These are phyloP conservation scores for Eunapius fragilis DNA, from an alignment of 37 sponge, comb jelly and placozoan genomes.

Conservation along the genomic window DNA sequence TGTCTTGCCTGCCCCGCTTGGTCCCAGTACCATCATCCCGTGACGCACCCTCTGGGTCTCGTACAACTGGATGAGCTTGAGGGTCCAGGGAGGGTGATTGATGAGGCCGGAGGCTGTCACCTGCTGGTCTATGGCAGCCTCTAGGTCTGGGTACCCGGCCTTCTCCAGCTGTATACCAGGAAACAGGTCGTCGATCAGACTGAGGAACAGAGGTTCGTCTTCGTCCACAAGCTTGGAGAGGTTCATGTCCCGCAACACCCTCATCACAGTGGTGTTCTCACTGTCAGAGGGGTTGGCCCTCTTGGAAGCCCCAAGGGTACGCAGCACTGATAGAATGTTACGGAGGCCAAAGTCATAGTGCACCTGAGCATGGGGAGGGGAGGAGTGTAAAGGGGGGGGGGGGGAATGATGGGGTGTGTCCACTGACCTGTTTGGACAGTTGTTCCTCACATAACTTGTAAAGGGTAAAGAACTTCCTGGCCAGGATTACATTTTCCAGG, in stretches of 20 bases:
- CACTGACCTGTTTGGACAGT: constrained; percentile 87
- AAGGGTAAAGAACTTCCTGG: constrained; percentile 94
- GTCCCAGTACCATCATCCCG: constrained; percentile 99
- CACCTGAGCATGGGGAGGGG: constrained; percentile 41
- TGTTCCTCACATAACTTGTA: constrained; percentile 99
- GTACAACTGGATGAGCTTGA: constrained; percentile 96
- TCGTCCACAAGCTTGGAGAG: constrained; percentile 98
- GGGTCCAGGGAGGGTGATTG: constrained; percentile 93
- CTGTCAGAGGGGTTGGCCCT: constrained; percentile 86
- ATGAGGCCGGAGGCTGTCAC: constrained; percentile 74
- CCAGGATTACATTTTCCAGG: constrained; percentile 87
- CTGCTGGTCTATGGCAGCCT: constrained; percentile 83
- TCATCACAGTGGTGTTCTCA: constrained; percentile 96
- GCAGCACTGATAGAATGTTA: constrained; percentile 96
- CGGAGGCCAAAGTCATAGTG: constrained; percentile 99
- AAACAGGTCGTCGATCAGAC: constrained; percentile 94
- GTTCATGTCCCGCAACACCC: constrained; percentile 98
- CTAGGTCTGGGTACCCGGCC: constrained; percentile 96
- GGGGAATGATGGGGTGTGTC: neutral
- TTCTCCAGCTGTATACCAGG: constrained; percentile 97
- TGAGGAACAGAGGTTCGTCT: constrained; percentile 96
- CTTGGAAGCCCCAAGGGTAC: constrained; percentile 94
- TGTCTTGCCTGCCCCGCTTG: constrained; percentile 97
- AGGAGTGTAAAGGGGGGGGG: neutral
- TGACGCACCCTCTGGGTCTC: constrained; percentile 98